Base-by-base conservation (phyloP, 2,888 invertebrate species). In the Agrilus biguttatus region DNA sequence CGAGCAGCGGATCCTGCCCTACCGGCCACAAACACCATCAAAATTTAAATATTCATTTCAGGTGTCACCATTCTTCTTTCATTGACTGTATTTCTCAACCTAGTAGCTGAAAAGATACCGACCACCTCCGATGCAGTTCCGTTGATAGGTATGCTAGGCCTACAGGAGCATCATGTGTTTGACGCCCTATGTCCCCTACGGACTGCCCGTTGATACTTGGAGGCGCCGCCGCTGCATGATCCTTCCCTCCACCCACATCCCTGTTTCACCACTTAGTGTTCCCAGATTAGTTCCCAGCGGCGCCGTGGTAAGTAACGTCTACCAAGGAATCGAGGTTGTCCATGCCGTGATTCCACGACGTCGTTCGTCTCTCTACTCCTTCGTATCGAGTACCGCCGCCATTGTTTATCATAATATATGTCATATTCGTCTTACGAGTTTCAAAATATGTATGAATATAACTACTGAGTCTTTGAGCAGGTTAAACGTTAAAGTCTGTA, bases 41-140 rank as follows among this genome's bases (percentile, higher is more conserved):
- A 63, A 63, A 63, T 57, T 57, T 56, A 57, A 63, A 63, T 65
- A 62, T 65, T 65, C 55, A 63, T 66, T 79, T 69, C 84, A 91
- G 91, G 89, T 77, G 90, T 92, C 74, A 91, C 90, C 71, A 91
- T 91, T 70, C 83, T 91, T 71, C 83, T 95, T 71, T 93, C 93
- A 70, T 82, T 93, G 78, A 93, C 91, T 74, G 92, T 93, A 71
- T 93, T 93, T 80, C 83, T 92, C 74, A 89, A 92, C 77, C 84
- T 93, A 77, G 91, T 95, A 66, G 90, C 91, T 58, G 92, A 93
- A 80, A 91, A 90, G 73, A 86, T 93, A 82, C 92, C 91, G 69
- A 81, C 82, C 55, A 79, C 83, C 61, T 83, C 83, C 69, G 83
- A 83, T 69, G 83, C 83, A 69, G 82, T 83, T 68, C 83, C 83